Percentiles rank a stretch among this genome's conserved stretches.
Conservation (phyloP, 2,888 invertebrate genomes). For the Meloe dianella region DNA sequence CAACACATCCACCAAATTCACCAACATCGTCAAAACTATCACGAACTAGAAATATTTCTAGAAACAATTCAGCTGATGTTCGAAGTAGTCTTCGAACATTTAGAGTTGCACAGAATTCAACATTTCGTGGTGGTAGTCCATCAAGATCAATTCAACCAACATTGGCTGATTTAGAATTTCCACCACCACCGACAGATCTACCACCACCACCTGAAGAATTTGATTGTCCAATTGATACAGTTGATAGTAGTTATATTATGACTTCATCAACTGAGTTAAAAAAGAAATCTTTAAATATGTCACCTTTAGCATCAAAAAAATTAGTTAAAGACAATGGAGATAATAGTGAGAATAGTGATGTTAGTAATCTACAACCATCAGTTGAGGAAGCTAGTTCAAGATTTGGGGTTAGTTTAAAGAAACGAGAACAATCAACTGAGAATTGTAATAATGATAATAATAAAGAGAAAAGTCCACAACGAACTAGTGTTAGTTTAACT, state of each 20-base stretch:
- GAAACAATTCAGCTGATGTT: slow-evolving; percentile 59
- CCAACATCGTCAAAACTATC: slow-evolving; percentile 68
- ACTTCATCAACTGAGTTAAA: slow-evolving; percentile 51
- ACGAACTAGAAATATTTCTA: slow-evolving; percentile 60
- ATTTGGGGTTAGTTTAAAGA: slow-evolving; percentile 73
- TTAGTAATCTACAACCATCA: slow-evolving; percentile 69
- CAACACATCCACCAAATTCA: slow-evolving; percentile 64
- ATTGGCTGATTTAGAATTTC: slow-evolving; percentile 84
- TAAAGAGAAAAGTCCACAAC: slow-evolving; percentile 53
- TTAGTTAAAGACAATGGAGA: slow-evolving; percentile 51
- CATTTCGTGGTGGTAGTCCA: slow-evolving; percentile 66
- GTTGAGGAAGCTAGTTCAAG: slow-evolving; percentile 76
- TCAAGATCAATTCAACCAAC: slow-evolving; percentile 75
- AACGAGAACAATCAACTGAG: slow-evolving; percentile 69
- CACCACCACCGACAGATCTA: slow-evolving; percentile 81
- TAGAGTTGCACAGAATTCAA: slow-evolving; percentile 49
- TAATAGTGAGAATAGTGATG: slow-evolving; percentile 58
- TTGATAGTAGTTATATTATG: slow-evolving; percentile 49
- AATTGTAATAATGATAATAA: slow-evolving; percentile 62
- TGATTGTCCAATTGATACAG: slow-evolving; percentile 51
- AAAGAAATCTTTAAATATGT: slow-evolving; percentile 53
- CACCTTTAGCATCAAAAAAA: slow-evolving; percentile 54
- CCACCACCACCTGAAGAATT: slow-evolving; percentile 79
- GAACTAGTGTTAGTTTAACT: slow-evolving; percentile 56
- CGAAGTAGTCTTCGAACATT: slow-evolving; percentile 59